Evolutionary conservation across 2,113 vertebrate species (phyloP).

Genomic region (Fregetta grallaria): DNA sequence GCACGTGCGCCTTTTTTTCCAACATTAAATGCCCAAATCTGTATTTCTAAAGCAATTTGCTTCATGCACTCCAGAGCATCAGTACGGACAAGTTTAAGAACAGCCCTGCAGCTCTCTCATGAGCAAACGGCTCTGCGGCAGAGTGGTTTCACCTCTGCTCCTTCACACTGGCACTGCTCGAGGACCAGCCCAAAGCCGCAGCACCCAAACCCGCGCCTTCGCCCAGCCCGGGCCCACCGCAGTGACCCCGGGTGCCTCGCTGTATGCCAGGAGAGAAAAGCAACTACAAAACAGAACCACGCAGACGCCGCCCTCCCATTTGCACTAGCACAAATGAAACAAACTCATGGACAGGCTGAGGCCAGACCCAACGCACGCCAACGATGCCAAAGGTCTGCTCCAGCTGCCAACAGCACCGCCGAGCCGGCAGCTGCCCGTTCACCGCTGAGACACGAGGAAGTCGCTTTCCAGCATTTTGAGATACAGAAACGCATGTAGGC

Average conservation of each 20-base stretch:
- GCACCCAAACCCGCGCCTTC: not conserved
- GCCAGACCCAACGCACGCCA: accelerated
- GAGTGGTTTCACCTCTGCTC: not conserved
- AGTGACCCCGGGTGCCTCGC: accelerated
- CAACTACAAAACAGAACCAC: accelerated
- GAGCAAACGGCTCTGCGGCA: not conserved
- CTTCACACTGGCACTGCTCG: accelerated
- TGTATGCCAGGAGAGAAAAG: not conserved
- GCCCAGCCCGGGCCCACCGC: not conserved
- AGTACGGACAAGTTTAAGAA: too few relatives aligned
- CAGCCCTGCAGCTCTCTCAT: not conserved
- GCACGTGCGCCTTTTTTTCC: accelerated
- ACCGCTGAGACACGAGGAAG: accelerated
- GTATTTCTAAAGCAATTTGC: not conserved
- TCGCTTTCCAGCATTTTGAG: not conserved
- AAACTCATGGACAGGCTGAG: not conserved
- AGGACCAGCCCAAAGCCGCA: not conserved
- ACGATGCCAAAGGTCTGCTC: not conserved
- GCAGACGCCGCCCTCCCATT: accelerated
- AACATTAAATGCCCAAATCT: not conserved
- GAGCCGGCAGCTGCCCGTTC: not conserved
- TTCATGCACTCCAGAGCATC: not conserved
- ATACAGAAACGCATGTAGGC: accelerated
- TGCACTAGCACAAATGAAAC: too few relatives aligned
- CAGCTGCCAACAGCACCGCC: accelerated